These are phyloP conservation scores for Apodemus agrarius DNA, from an alignment of 2,797 vertebrate species.

Conservation along the genomic window DNA sequence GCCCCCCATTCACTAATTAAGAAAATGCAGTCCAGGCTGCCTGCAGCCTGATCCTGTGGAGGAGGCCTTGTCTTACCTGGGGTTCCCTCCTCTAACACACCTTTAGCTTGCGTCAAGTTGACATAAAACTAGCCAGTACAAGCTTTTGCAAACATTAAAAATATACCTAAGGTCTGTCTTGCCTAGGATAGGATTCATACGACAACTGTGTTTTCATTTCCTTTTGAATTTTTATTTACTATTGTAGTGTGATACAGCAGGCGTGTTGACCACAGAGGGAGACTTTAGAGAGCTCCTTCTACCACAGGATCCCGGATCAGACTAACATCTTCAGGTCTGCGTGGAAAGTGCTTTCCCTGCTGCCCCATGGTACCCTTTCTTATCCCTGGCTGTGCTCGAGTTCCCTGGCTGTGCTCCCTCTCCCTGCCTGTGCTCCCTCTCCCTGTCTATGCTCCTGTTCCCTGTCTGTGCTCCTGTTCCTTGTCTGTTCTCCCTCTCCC, in stretches of 20 bases:
- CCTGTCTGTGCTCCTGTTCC: too few species aligned
- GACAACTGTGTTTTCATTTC: background rate
- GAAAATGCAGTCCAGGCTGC: background rate
- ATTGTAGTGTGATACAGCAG: background rate
- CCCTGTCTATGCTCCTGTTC: background rate
- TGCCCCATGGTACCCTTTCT: fast-evolving
- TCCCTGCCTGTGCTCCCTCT: background rate
- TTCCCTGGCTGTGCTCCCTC: background rate
- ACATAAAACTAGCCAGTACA: background rate
- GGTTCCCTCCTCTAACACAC: background rate
- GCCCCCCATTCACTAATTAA: background rate
- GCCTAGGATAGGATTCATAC: background rate
- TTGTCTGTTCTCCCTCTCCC: too few species aligned
- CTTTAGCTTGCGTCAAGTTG: background rate
- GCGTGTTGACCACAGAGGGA: background rate
- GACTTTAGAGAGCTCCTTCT: background rate
- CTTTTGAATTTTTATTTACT: background rate
- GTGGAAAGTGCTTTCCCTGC: background rate
- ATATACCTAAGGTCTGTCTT: background rate
- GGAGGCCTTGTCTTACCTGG: background rate
- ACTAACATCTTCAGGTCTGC: background rate
- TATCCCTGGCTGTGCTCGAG: background rate
- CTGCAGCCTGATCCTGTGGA: background rate
- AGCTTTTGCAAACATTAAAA: background rate
- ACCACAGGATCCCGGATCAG: background rate